Evolutionary conservation across 2,113 vertebrate species (phyloP), one percentile per base, ranked within the genome.

Genomic region (Tyto alba): DNA sequence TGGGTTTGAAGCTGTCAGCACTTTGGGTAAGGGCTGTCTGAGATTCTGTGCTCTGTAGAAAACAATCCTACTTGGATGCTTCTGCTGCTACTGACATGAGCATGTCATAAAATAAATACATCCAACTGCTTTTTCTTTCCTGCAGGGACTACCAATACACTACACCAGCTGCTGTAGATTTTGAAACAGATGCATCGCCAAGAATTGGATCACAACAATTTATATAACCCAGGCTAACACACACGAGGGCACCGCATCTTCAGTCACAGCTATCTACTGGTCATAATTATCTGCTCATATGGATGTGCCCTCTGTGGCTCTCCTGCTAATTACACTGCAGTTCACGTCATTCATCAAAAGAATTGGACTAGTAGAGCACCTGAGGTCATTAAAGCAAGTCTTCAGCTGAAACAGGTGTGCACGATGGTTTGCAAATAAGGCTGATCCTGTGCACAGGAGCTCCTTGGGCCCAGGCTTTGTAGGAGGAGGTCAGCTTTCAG

Each of bases 261-360:
- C 48, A 30, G 43, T 57, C 82, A 53, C 71, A 63, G 71, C 53
- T 40, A 75, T n/a, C 57, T 72, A 23, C 63, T 73, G 91, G 85
- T 88, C 88, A 48, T 91, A 85, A 91, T 95, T 82, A 85, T 20
- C 79, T 69, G 67, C 55, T 77, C 60, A 9, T 16, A 18, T 3
- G 43, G 78, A 64, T 74, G 63, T 47, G 63, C 68, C 79, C 71
- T 96, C 82, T 71, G 72, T 1, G 26, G n/a, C 82, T 43, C 59
- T 96, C 47, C 82, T 63, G 63, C 90, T 95, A 91, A 95, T 95
- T 83, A 94, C 88, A 63, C 69, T 48, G 71, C 75, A 67, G 34
- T 32, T 77, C 30, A 34, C 55, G 64, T 56, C 75, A 47, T 83
- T 84, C 67, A 86, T 82, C 74, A 66, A 60, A 82, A 79, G 57